Conservation (phyloP, 2,888 invertebrate species). For the Ormyrus nitidulus region DNA sequence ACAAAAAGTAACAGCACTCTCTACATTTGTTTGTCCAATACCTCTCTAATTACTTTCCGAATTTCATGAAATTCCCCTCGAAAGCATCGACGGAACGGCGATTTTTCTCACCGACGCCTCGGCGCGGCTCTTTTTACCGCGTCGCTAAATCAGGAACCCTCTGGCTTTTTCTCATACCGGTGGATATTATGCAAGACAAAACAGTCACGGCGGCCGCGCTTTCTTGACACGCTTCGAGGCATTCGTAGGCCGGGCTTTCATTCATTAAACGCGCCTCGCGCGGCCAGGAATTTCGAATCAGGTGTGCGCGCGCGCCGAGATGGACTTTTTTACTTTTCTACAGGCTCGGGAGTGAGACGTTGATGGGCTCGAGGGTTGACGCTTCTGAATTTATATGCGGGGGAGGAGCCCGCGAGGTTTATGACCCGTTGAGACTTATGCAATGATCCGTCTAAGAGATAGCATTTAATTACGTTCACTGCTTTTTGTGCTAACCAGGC, state of each 20-base stretch:
- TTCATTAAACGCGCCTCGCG: constrained; percentile 3
- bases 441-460: not conserved
- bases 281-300: constrained; percentile 28
- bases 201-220: not conserved
- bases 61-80: too few relatives aligned
- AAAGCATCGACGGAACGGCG: too few relatives aligned
- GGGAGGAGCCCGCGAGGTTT: not conserved
- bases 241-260: constrained; percentile 21
- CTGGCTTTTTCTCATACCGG: not conserved
- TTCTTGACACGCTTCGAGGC: constrained; percentile 34
- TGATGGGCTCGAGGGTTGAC: not conserved
- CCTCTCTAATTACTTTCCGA: too few relatives aligned
- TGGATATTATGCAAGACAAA: too few relatives aligned
- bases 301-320: not conserved
- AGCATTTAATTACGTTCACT: constrained; percentile 6
- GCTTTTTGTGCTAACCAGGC: too few relatives aligned
- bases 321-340: too few relatives aligned
- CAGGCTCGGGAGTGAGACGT: not conserved
- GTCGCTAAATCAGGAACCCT: not conserved
- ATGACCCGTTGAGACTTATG: not conserved
- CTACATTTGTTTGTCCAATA: too few relatives aligned
- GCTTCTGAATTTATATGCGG: constrained; percentile 10
- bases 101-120: too few relatives aligned
- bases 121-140: too few relatives aligned
- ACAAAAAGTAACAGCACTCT: too few relatives aligned